Evolutionary conservation across 2,888 invertebrate genomes (phyloP), one percentile per base, ranked within the genome.

Genomic region (Apodemia zela): DNA sequence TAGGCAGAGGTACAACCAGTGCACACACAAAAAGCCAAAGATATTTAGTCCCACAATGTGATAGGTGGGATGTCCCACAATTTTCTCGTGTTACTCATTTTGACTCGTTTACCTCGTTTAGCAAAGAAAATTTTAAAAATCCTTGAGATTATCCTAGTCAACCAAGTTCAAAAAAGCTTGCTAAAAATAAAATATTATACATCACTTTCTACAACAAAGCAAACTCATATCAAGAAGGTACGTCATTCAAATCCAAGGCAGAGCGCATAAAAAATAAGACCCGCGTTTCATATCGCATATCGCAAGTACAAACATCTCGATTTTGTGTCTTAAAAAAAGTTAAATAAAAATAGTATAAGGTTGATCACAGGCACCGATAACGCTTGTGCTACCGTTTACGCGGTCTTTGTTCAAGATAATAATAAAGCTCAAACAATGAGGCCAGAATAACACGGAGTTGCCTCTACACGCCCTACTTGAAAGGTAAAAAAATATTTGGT

Each of bases 321-420:
- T 77, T 82, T 84, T 78, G 78, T 67, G 72, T 72, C 74, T 29
- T 58, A n/a, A 73, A 73, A 76, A 78, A 80, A 81, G 77, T 78
- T 78, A 73, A 77, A 85, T 82, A 81, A 81, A 76, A 71, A 72
- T 68, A 71, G 81, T 84, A 82, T 83, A 85, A 87, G 85, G 82
- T 86, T 85, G 91, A 90, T 91, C 89, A 88, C 78, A 87, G 73
- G 83, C 76, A 77, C 87, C 87, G 90, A 91, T 91, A 89, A 79
- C 73, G 77, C 77, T 76, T 77, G 74, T 73, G 89, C 90, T 90
- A 90, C 91, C 91, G 91, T 85, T 89, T 91, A 90, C 89, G 84
- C 87, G 79, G 72, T 79, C 81, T 86, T 90, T 90, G 91, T 90
- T 82, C 81, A 76, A 71, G 71, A 78, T 78, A 78, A 85, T 84